Evolutionary conservation across 1,140 invertebrate genomes (phyloP).

Genomic region (Parasteatoda tepidariorum): DNA sequence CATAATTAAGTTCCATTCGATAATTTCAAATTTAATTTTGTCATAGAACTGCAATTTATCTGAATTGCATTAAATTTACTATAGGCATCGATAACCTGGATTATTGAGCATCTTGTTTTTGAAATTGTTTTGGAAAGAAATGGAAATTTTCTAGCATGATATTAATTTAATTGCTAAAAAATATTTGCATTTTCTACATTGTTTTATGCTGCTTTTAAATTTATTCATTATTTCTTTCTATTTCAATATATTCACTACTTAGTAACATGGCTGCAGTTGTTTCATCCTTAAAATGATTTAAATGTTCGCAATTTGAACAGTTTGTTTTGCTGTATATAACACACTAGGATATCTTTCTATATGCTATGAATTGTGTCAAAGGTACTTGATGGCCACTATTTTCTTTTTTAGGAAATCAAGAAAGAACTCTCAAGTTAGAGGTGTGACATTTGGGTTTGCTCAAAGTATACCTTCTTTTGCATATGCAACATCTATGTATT

Average conservation of each 20-base stretch:
- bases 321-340: not conserved
- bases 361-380: not conserved
- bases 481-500: constrained; percentile 83
- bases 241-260: not conserved
- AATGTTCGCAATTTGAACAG: not conserved
- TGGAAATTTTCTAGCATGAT: too few relatives aligned
- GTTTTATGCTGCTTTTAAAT: too few relatives aligned
- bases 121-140: too few relatives aligned
- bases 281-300: not conserved
- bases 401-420: constrained; percentile 66
- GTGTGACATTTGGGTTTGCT: constrained; percentile 81
- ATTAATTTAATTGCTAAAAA: too few relatives aligned
- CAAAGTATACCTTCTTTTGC: constrained; percentile 84
- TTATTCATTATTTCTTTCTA: not conserved
- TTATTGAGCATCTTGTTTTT: too few relatives aligned
- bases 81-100: too few relatives aligned
- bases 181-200: too few relatives aligned
- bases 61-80: too few relatives aligned
- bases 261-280: not conserved
- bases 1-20: too few relatives aligned
- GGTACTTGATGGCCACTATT: not conserved
- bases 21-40: too few relatives aligned
- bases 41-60: too few relatives aligned
- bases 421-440: constrained; percentile 74
- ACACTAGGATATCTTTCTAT: not conserved